Base-by-base conservation (phyloP, 1,140 invertebrate species). In the Pseudobourletiella spinata region DNA sequence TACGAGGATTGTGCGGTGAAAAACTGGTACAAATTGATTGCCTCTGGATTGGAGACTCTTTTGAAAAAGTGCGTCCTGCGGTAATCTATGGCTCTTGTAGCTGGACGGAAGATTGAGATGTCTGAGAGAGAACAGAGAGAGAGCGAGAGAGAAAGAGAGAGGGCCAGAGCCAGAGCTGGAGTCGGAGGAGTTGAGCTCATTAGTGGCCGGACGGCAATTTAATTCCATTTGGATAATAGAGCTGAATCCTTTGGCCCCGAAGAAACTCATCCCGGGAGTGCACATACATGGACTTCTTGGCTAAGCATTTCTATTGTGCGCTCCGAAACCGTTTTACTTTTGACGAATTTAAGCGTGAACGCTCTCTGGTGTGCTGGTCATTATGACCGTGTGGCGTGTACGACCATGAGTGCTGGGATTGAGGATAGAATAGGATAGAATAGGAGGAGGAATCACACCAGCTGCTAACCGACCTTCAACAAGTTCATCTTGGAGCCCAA, bases 141-240 rank as follows among this genome's bases (percentile, higher is more conserved):
- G 35, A 39, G 35, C 8, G 35, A 39, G 35, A 39, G 35, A 39
- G 35, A 39, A n/a, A 39, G 35, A 39, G 35, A 39, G 35, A 39
- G 35, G n/a, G 35, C 8, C 8, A 39, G 35, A 39, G n/a, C 32
- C 8, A 39, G 32, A 11, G 8, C 25, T 51, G 28, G 28, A 51
- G 44, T 48, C 44, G 18, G 20, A 11, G 20, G 6, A 22, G 20
- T 48, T 48, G 44, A 48, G 48, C 48, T 51, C 48, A 51, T 51
- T 51, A 51, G 48, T 51, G 22, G 3, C 25, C 48, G 14, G 48
- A 51, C 48, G 6, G 48, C 48, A 51, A 51, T 51, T 51, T 24
- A 51, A 51, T 51, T 26, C 6, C 20, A 51, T 51, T 26, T 51
- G 32, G n/a, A 39, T 8, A 39, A 39, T n/a, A 39, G 32, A 39